Evolutionary conservation across 2,888 invertebrate species (phyloP).

Genomic region (Taphrorychus bicolor): DNA sequence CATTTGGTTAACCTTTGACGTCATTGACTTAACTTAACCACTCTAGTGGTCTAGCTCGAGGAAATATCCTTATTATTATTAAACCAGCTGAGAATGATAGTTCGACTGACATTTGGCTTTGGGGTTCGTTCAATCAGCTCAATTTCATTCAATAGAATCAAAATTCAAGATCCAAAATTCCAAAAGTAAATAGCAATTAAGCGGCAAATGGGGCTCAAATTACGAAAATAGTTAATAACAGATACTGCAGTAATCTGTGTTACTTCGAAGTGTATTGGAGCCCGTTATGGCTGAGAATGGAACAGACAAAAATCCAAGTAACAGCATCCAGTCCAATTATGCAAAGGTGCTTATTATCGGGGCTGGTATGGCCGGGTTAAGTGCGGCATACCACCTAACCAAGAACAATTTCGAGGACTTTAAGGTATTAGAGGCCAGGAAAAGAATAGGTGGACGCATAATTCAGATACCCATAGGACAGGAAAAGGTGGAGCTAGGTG

Average conservation of each 20-base stretch:
- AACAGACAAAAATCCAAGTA: conserved; percentile 1
- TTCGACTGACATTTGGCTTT: too few relatives aligned
- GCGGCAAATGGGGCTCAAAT: not conserved
- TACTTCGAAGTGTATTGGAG: too few relatives aligned
- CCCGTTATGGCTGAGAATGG: conserved; percentile 36
- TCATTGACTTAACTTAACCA: too few relatives aligned
- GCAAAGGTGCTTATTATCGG: conserved; percentile 82
- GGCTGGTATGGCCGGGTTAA: conserved; percentile 84
- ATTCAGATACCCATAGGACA: conserved; percentile 75
- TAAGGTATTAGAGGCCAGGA: conserved; percentile 80
- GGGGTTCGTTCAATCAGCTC: too few relatives aligned
- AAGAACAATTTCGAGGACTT: conserved; percentile 83
- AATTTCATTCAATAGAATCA: too few relatives aligned
- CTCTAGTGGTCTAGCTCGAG: too few relatives aligned
- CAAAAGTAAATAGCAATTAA: too few relatives aligned
- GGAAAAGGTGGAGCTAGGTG: conserved; percentile 80
- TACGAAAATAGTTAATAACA: not conserved
- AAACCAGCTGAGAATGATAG: too few relatives aligned
- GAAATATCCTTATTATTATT: too few relatives aligned
- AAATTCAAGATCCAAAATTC: too few relatives aligned
- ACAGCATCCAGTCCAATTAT: conserved; percentile 5
- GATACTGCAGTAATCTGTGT: not conserved
- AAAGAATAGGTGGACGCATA: conserved; percentile 79
- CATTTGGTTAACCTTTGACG: too few relatives aligned
- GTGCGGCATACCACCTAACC: conserved; percentile 82